These are phyloP conservation scores for Eristalis tenax DNA, from an alignment of 2,888 invertebrate species.

Conservation along the genomic window DNA sequence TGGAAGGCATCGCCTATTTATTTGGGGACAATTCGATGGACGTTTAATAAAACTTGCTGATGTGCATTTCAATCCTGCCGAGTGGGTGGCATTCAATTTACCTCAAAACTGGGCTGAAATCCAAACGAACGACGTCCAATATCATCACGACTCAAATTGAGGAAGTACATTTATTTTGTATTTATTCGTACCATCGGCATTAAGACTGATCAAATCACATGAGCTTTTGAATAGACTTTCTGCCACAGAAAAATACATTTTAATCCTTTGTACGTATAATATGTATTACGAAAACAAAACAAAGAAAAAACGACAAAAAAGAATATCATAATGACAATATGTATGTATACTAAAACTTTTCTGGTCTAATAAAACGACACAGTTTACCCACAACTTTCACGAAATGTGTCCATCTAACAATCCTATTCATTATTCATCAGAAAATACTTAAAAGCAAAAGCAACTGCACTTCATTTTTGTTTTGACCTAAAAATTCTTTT, in stretches of 20 bases:
- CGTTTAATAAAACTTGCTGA: neutral
- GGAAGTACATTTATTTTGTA: neutral
- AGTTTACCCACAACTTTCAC: neutral
- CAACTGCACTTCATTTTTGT: constrained; percentile 30
- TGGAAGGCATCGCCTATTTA: too few relatives aligned
- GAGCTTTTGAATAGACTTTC: constrained; percentile 56
- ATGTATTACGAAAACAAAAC: neutral
- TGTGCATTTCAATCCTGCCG: neutral
- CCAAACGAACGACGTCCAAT: neutral
- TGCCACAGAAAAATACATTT: neutral
- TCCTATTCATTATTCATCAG: constrained; percentile 10
- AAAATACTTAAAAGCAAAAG: neutral
- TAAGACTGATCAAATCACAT: constrained; percentile 24
- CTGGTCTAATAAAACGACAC: constrained; percentile 16
- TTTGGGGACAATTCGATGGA: too few relatives aligned
- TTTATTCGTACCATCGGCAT: neutral
- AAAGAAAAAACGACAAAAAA: neutral
- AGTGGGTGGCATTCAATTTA: neutral
- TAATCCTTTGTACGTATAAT: neutral
- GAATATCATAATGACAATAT: constrained; percentile 56
- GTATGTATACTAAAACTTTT: constrained; percentile 25
- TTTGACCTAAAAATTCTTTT: constrained; percentile 29
- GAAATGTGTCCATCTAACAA: neutral
- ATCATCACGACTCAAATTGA: neutral
- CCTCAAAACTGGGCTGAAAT: neutral